Conservation (phyloP, 37 sponge, comb jelly and placozoan species). For the Amphimedon queenslandica region DNA sequence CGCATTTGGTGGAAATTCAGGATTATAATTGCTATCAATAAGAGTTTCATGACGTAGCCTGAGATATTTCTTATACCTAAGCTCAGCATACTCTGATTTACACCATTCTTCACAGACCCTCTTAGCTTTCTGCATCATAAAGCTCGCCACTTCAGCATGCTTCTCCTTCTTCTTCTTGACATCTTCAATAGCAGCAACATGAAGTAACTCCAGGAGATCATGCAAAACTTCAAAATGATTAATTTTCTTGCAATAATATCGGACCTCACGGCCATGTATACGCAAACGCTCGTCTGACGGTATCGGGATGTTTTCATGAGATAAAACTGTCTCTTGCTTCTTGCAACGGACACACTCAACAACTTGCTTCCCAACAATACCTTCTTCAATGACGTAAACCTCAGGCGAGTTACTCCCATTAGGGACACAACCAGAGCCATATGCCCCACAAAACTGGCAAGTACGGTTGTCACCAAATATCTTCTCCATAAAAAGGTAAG, state of each 20-base stretch:
- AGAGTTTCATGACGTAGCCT: conserved; percentile 45
- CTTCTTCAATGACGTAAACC: conserved; percentile 35
- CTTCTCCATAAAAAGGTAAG: conserved; percentile 34
- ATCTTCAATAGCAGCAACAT: conserved; percentile 56
- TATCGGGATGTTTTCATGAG: conserved; percentile 1
- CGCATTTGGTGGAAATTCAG: background rate
- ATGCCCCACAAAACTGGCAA: conserved; percentile 33
- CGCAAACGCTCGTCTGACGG: conserved; percentile 19
- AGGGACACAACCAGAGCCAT: conserved; percentile 9
- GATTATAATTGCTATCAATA: background rate
- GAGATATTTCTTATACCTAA: conserved; percentile 42
- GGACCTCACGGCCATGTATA: conserved; percentile 27
- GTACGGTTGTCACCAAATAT: conserved; percentile 39
- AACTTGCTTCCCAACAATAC: conserved; percentile 30
- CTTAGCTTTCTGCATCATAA: conserved; percentile 55
- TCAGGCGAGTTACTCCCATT: conserved; percentile 10
- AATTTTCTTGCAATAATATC: conserved; percentile 30
- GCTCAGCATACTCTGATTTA: conserved; percentile 32
- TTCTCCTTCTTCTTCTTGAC: conserved; percentile 7
- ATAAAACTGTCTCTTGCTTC: conserved; percentile 1
- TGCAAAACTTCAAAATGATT: conserved; percentile 58
- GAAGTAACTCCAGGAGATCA: conserved; percentile 70
- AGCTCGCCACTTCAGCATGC: conserved; percentile 27
- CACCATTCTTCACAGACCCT: conserved; percentile 78
- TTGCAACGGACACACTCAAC: conserved; percentile 36